Base-by-base conservation (phyloP, 53 echinoderm and acorn worm genomes). In the Crossaster papposus region DNA sequence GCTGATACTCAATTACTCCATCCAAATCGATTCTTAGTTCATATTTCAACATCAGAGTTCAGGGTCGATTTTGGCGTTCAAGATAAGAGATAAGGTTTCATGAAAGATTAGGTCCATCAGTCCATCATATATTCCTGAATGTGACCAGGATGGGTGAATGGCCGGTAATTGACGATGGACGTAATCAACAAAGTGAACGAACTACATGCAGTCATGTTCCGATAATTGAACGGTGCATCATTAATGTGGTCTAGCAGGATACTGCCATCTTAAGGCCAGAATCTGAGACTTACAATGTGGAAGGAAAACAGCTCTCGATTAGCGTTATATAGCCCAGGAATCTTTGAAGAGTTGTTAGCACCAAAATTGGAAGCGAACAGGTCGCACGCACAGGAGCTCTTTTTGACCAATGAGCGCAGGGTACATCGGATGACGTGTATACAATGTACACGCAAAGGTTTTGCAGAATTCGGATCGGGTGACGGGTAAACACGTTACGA, bases 31-130 rank as follows among this genome's bases (percentile, higher is more conserved):
- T 73, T 32, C 34, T 73, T n/a, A 14, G 68, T 73, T 73, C 15
- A 7, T 35, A 73, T 73, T 73, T 35, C 74, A 35, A 73, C 74
- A 34, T 73, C 33, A 73, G 28, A 32, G 74, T 73, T 73, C 74
- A 73, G 36, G 24, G 35, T 73, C 35, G 74, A 34, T 32, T 32
- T 73, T 73, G 14, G 12, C 23, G 58, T 68, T 68, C 28, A 26
- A 68, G 68, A 68, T 23, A 68, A 20, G 9, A 68, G 5, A 23
- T 68, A 20, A 28, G 28, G 24, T 68, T 68, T 68, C 68, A 68
- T 18, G 9, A 68, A 26, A n/a, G 68, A 68, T 68, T 28, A 4
- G 28, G n/a, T n/a, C n/a, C n/a, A n/a, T n/a, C n/a, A n/a, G n/a
- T 68, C n/a, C 11, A 0, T n/a, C 68, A n/a, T n/a, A 68, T 68